A percentile compares a stretch with the other conserved stretches of the same genome.
phyloP scores from a whole-genome alignment of 1,140 invertebrate species.

The Drosophila bipectinata region DNA sequence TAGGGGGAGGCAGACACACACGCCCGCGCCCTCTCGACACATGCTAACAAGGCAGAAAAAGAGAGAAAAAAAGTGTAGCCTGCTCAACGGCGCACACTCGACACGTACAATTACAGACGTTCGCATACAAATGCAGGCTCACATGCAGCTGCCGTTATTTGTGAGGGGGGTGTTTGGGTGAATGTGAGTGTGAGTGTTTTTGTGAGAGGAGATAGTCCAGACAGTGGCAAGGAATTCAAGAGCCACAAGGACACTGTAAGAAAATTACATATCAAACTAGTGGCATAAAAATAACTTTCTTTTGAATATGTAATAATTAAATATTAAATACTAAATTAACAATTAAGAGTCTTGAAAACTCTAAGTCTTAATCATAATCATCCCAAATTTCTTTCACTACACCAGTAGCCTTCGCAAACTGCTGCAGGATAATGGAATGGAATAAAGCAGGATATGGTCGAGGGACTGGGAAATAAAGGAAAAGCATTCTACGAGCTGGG shows the following conservation, averaged over 20 bases:
- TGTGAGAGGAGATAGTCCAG: slow-evolving; percentile 43
- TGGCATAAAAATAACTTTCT: not conserved
- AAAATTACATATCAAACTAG: not conserved
- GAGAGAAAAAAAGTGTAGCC: slow-evolving; percentile 64
- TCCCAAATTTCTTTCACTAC: not conserved
- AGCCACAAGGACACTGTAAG: slow-evolving; percentile 12
- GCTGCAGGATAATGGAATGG: slow-evolving; percentile 57
- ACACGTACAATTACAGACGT: slow-evolving; percentile 72
- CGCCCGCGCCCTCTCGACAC: slow-evolving; percentile 35
- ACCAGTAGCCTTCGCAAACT: slow-evolving; percentile 26
- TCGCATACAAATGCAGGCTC: slow-evolving; percentile 22
- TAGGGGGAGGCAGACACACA: slow-evolving; percentile 8
- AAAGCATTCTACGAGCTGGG: slow-evolving; percentile 19
- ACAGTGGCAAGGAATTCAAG: slow-evolving; percentile 44
- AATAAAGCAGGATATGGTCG: slow-evolving; percentile 33
- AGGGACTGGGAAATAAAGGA: slow-evolving; percentile 8
- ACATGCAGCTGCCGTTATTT: slow-evolving; percentile 30
- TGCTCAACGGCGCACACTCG: slow-evolving; percentile 70
- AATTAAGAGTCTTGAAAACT: too few relatives aligned
- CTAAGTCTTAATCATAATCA: too few relatives aligned
- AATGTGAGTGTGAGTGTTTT: slow-evolving; percentile 52
- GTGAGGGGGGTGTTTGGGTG: slow-evolving; percentile 41
- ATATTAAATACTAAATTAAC: not conserved
- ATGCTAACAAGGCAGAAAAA: slow-evolving; percentile 72
- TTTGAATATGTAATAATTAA: not conserved